Conservation (phyloP, 2,113 vertebrate genomes). For the Acrocephalus kingi region DNA sequence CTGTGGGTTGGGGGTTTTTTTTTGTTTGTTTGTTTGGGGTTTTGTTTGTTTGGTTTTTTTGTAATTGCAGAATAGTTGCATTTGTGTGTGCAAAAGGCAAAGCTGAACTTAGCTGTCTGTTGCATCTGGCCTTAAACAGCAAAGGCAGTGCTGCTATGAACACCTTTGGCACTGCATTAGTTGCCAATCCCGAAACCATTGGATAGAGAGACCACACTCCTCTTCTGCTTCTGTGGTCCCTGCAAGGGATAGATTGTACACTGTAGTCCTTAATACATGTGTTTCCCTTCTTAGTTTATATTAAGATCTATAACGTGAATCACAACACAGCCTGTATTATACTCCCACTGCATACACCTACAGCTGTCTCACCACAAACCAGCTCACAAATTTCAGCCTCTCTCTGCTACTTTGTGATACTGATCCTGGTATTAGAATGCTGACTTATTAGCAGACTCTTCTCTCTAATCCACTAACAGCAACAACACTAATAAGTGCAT, state of each 20-base stretch:
- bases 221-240: not conserved
- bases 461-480: not conserved
- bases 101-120: not conserved
- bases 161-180: not conserved
- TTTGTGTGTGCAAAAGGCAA: not conserved
- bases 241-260: not conserved
- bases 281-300: conserved; percentile 50
- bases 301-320: conserved; percentile 42
- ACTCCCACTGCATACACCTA: conserved; percentile 38
- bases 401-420: not conserved
- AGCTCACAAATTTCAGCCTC: conserved; percentile 28
- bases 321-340: conserved; percentile 22
- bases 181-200: not conserved
- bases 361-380: conserved; percentile 8
- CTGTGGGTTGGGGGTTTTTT: not conserved
- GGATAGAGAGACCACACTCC: not conserved
- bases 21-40: not conserved
- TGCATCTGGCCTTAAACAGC: not conserved
- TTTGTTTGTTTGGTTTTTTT: not conserved
- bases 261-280: not conserved
- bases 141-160: not conserved
- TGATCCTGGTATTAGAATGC: not conserved
- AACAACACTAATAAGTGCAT: not conserved
- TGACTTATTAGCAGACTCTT: not conserved
- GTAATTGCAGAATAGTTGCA: not conserved